These are phyloP conservation scores for Monopterus albus DNA, from an alignment of 2,113 vertebrate species.

Conservation along the genomic window DNA sequence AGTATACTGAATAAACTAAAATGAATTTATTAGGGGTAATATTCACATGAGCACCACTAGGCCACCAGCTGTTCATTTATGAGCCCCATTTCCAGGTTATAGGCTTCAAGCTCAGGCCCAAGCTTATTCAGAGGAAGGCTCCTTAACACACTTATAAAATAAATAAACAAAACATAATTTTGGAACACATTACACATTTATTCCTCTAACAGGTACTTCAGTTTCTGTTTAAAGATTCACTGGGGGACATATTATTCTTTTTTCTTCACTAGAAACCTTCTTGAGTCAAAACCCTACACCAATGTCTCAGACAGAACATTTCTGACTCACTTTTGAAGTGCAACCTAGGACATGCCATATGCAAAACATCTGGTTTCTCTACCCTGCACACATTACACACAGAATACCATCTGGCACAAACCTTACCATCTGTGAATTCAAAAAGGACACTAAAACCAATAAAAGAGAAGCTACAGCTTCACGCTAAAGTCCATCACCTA, in stretches of 20 bases:
- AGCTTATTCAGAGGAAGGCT: too few relatives aligned
- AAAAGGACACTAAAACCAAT: conserved; percentile 5
- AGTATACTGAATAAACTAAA: conserved; percentile 6
- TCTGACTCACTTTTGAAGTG: conserved; percentile 22
- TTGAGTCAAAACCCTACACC: too few relatives aligned
- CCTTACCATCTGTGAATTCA: neutral
- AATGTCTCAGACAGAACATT: too few relatives aligned
- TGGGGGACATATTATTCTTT: too few relatives aligned
- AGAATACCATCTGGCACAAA: conserved; percentile 29
- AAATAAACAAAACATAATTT: neutral
- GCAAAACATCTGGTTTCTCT: conserved; percentile 16
- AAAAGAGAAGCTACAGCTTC: conserved; percentile 5
- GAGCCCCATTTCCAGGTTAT: conserved; percentile 3
- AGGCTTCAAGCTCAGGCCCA: too few relatives aligned
- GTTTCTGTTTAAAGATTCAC: neutral
- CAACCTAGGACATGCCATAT: conserved; percentile 21
- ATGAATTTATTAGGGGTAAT: neutral
- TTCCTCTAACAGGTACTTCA: neutral
- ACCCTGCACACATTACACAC: conserved; percentile 13
- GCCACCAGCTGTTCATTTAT: neutral
- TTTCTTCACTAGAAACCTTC: neutral
- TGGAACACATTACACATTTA: neutral
- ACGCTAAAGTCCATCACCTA: conserved; percentile 25
- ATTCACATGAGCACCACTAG: too few relatives aligned
- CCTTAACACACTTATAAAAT: neutral